Evolutionary conservation across 53 echinoderm and acorn worm genomes (phyloP), one percentile per base, ranked within the genome.

Genomic region (Patiria pectinifera): DNA sequence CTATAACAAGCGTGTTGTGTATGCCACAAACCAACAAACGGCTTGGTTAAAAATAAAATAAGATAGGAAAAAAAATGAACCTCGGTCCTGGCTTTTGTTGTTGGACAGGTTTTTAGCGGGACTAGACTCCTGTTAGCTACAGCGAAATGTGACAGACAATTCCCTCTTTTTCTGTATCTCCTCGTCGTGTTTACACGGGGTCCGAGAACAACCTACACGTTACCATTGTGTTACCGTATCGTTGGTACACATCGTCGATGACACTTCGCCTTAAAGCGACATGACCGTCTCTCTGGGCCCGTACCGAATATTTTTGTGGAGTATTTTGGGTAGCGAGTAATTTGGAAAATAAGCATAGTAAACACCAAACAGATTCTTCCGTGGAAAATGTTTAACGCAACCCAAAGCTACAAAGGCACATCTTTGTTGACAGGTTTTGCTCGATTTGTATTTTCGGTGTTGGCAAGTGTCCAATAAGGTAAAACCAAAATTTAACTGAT

Each of bases 181-280:
- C 11, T 25, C 58, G 53, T 53, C 8, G 9, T 88, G 88, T 88
- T 88, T 77, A 60, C 88, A 88, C 61, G 59, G 59, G 48, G 61
- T 59, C 44, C 11, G 18, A 77, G 77, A 88, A 88, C 78, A 77
- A 88, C 77, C 88, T 78, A 88, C 88, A 88, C 88, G 88, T 78
- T 62, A 88, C 88, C 88, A 61, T 58, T 78, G 88, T 88, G 77
- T 60, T 2, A 6, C 78, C 53, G 45, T 8, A 18, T 88, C 61
- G 63, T 77, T 76, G 58, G 45, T 78, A 88, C 88, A 87, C 87
- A 78, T 15, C 61, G 43, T 78, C 59, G 88, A 88, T 77, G 78
- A 11, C 78, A 61, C 86, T 88, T 47, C 61, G 63, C 44, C 12
- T 88, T 88, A 88, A 88, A 88, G 88, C 47, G 88, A 25, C 35